Percentiles rank a stretch among this genome's conserved stretches.
Conservation (phyloP, 2,888 invertebrate species). For the Graphium colonna region DNA sequence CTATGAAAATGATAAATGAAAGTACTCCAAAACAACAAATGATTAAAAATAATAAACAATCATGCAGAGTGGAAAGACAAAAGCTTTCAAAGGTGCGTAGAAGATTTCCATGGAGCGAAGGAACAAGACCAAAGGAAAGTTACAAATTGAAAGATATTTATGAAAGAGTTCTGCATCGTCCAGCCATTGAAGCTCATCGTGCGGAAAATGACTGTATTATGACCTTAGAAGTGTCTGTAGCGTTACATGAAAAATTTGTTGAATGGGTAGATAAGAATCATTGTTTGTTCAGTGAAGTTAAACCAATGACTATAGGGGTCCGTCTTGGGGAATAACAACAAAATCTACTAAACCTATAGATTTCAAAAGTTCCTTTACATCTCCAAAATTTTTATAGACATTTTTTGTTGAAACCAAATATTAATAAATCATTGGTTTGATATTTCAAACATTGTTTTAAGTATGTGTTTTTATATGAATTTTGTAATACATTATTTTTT, state of each 20-base stretch:
- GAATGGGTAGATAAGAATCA: slow-evolving; percentile 69
- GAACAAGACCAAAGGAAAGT: slow-evolving; percentile 39
- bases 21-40: slow-evolving; percentile 38
- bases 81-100: slow-evolving; percentile 35
- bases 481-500: too few relatives aligned
- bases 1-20: slow-evolving; percentile 47
- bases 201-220: slow-evolving; percentile 85
- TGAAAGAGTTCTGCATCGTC: slow-evolving; percentile 68
- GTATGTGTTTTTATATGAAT: too few relatives aligned
- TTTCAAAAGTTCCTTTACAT: too few relatives aligned
- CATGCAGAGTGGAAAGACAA: slow-evolving; percentile 22
- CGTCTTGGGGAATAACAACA: slow-evolving; percentile 34
- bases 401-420: background rate
- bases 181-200: slow-evolving; percentile 73
- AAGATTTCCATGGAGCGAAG: slow-evolving; percentile 43
- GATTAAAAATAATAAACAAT: slow-evolving; percentile 26
- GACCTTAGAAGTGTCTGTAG: slow-evolving; percentile 79
- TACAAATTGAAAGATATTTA: slow-evolving; percentile 81
- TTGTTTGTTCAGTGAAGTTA: slow-evolving; percentile 45
- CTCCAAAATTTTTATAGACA: too few relatives aligned
- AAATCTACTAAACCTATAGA: background rate
- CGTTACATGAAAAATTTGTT: slow-evolving; percentile 76
- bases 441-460: background rate
- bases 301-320: slow-evolving; percentile 55
- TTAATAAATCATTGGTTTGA: background rate